Evolutionary conservation across 2,888 invertebrate species (phyloP), one percentile per base, ranked within the genome.

Genomic region (Eurytoma californica): DNA sequence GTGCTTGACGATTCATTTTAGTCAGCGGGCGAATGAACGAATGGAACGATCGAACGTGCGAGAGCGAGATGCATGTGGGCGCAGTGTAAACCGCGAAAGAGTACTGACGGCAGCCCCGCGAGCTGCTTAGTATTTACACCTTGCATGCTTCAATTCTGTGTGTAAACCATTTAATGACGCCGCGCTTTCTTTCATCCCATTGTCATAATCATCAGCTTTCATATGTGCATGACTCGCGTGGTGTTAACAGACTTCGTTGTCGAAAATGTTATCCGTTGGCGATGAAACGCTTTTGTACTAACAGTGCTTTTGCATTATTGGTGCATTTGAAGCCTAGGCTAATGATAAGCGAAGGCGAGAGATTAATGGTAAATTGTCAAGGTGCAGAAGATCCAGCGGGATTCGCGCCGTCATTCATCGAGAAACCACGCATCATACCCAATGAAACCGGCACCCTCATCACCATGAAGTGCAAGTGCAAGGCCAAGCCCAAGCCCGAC

Each of bases 341-440:
- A 39, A 9, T 39, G 39, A 39, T 7, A 9, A 39, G 39, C 16
- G n/a, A 57, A 39, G 47, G 47, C n/a, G 20, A 24, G 20, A 77
- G 72, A 77, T 72, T 82, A 66, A 82, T 72, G 65, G 66, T 60
- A 61, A 80, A 67, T 77, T 70, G 49, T 89, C 93, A 90, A 97
- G 97, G 96, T 94, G 95, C 96, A 91, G 96, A 96, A 92, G 96
- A 96, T 91, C 96, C 95, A 86, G 95, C 95, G 89, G 97, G 97
- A 90, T 97, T 96, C 92, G 97, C 98, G 86, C 99, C 99, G 84
- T 97, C 97, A 82, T 99, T 99, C 92, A 94, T 98, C 89, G 98
- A 98, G 92, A 99, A 99, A 93, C 99, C 99, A 83, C 95, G 97
- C 92, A 99, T 99, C 92, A 97, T 98, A 92, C 99, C 99, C 90